Evolutionary conservation across 2,113 vertebrate species (phyloP).

Genomic region (Engraulis encrasicolus): DNA sequence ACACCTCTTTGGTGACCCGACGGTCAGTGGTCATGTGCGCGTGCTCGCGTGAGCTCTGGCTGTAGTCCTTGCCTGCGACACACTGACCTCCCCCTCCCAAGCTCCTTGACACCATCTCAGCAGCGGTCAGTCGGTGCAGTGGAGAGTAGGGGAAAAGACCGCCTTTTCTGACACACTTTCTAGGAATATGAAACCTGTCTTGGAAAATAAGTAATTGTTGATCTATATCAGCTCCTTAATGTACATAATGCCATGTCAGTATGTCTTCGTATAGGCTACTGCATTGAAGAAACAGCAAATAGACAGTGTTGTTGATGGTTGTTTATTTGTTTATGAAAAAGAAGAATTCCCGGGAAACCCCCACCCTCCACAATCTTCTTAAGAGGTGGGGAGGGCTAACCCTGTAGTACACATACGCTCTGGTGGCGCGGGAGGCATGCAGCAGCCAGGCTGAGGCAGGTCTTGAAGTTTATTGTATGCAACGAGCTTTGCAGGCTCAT

Average conservation of each 20-base stretch:
- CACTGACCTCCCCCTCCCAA: neutral
- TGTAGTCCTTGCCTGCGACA: neutral
- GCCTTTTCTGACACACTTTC: neutral
- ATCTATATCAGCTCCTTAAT: neutral
- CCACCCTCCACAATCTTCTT: too few relatives aligned
- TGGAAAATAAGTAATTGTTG: neutral
- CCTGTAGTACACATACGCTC: too few relatives aligned
- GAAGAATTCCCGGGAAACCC: too few relatives aligned
- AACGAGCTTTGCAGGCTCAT: slow-evolving; percentile 3
- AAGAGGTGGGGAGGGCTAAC: too few relatives aligned
- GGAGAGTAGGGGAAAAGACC: neutral
- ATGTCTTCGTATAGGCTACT: neutral
- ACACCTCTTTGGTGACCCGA: too few relatives aligned
- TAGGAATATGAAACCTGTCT: neutral
- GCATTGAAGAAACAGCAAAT: too few relatives aligned
- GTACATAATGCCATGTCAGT: neutral
- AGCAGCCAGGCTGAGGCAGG: too few relatives aligned
- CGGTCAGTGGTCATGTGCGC: neutral
- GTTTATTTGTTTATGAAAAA: too few relatives aligned
- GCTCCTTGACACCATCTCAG: neutral
- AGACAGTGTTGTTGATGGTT: too few relatives aligned
- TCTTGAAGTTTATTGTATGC: neutral
- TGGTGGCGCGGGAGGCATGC: too few relatives aligned
- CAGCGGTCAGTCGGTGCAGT: too few relatives aligned
- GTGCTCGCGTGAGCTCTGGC: neutral